Evolutionary conservation across 2,113 vertebrate species (phyloP).

Genomic region (Xiphorhynchus elegans): DNA sequence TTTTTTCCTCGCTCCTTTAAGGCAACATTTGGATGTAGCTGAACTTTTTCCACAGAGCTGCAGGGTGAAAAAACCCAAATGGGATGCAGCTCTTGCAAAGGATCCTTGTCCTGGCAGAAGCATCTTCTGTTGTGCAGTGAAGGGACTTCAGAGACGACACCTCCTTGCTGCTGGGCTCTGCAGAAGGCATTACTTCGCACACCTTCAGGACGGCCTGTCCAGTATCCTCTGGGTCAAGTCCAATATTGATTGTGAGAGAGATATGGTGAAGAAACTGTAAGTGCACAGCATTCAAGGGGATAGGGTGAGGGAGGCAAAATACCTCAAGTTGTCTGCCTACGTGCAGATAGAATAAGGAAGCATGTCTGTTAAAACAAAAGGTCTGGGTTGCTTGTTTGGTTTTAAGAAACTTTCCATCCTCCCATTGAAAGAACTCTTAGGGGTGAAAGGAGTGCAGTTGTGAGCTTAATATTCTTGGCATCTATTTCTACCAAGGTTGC

Average conservation of each 20-base stretch:
- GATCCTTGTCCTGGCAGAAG: neutral
- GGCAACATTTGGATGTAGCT: too few species aligned
- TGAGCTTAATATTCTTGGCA: neutral
- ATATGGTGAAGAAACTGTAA: neutral
- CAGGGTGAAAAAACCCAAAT: neutral
- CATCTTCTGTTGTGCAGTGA: neutral
- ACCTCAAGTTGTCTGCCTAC: conserved; percentile 12
- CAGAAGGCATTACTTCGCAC: neutral
- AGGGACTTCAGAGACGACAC: neutral
- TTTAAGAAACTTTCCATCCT: conserved; percentile 64
- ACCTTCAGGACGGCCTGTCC: neutral
- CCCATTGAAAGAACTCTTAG: conserved; percentile 35
- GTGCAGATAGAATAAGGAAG: neutral
- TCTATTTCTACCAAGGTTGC: conserved; percentile 31
- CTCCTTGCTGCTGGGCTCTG: neutral
- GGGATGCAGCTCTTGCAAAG: neutral
- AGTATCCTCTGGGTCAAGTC: neutral
- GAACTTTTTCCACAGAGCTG: neutral
- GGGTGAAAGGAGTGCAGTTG: conserved; percentile 3
- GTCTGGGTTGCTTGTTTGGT: conserved; percentile 16
- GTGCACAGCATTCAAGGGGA: neutral
- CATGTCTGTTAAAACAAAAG: conserved; percentile 51
- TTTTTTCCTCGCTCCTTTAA: too few species aligned
- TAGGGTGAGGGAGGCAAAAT: neutral
- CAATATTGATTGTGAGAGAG: neutral